Evolutionary conservation across 30 jellyfish, hydroid and myxozoan genomes (phyloP).

Genomic region (Pelagia noctiluca): DNA sequence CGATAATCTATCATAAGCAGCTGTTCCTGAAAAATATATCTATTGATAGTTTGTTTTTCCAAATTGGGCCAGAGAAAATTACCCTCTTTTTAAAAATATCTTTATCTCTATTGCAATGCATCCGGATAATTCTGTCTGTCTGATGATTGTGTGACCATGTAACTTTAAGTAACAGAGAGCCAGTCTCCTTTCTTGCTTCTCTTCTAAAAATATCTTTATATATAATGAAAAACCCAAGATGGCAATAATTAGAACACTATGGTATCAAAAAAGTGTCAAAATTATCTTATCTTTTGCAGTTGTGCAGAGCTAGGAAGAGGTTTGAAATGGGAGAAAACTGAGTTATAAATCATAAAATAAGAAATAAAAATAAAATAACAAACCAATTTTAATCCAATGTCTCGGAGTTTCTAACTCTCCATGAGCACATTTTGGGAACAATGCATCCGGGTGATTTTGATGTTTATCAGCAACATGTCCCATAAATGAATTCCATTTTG

Average conservation of each 20-base stretch:
- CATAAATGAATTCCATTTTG: conserved; percentile 45
- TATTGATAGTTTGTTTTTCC: too few species aligned
- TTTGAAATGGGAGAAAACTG: too few species aligned
- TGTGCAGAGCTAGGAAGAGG: neutral
- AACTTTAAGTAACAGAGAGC: neutral
- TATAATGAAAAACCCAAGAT: neutral
- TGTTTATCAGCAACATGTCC: conserved; percentile 47
- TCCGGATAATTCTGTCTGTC: neutral
- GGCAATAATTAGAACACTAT: neutral
- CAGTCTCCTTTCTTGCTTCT: neutral
- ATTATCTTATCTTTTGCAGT: neutral
- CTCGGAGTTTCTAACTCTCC: conserved; percentile 33
- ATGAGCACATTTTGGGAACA: conserved; percentile 44
- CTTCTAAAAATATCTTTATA: neutral
- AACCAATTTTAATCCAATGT: conserved; percentile 41
- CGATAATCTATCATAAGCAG: conserved; percentile 27
- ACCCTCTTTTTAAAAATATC: neutral
- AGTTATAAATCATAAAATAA: neutral
- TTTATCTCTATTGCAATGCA: too few species aligned
- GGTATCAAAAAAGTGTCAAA: neutral
- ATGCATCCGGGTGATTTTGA: conserved; percentile 14
- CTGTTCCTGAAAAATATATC: too few species aligned
- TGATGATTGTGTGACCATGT: neutral
- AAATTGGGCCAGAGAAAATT: neutral
- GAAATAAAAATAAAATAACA: neutral